These are phyloP conservation scores for Tenodera sinensis DNA, from an alignment of 2,888 invertebrate species.

Conservation along the genomic window DNA sequence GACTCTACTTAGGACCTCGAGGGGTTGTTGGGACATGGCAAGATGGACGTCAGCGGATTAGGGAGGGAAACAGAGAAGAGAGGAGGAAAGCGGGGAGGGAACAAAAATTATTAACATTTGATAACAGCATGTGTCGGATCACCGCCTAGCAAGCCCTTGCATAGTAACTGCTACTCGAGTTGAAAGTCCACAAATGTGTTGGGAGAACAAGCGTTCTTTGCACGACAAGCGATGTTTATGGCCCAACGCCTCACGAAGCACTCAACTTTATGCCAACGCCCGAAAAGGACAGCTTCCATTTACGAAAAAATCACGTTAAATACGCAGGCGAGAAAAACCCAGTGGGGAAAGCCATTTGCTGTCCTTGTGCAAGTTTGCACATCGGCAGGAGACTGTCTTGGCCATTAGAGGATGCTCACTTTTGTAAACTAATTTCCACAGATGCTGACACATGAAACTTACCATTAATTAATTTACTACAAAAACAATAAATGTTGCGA, in stretches of 20 bases:
- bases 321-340: too few relatives aligned
- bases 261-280: background rate
- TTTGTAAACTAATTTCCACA: too few relatives aligned
- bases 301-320: background rate
- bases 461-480: too few relatives aligned
- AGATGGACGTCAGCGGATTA: background rate
- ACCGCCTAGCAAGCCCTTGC: background rate
- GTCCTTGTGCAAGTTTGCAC: too few relatives aligned
- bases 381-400: too few relatives aligned
- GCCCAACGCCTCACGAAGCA: background rate
- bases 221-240: background rate
- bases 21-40: background rate
- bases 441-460: too few relatives aligned
- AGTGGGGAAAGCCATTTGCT: too few relatives aligned
- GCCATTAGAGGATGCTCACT: too few relatives aligned
- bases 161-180: background rate
- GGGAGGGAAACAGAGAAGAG: background rate
- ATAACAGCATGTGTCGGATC: background rate
- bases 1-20: background rate
- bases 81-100: background rate
- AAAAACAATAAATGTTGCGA: too few relatives aligned
- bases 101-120: background rate
- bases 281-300: background rate
- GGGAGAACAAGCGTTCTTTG: background rate
- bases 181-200: background rate